Percentiles rank a stretch among this genome's conserved stretches.
phyloP scores from a whole-genome alignment of 2,888 invertebrate genomes.

The Habroteleia sp. region DNA sequence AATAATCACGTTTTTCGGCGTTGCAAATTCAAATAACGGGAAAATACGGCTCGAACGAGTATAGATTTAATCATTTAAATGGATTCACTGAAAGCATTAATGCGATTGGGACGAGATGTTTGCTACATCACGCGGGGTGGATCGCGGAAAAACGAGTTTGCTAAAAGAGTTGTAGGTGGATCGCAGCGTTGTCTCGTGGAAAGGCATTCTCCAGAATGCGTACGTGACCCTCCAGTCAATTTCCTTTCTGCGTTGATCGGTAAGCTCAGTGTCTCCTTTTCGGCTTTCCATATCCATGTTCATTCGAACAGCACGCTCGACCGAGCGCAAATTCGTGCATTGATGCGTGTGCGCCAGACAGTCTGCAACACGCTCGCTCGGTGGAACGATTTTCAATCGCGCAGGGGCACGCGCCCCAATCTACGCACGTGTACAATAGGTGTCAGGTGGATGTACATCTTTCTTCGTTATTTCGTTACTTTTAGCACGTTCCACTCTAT shows the following conservation, averaged over 20 bases:
- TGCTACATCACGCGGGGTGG: too few relatives aligned
- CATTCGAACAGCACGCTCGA: constrained; percentile 64
- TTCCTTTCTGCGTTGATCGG: constrained; percentile 52
- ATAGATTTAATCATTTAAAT: too few relatives aligned
- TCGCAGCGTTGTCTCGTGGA: constrained; percentile 8
- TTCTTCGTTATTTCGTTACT: constrained; percentile 42
- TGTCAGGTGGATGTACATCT: constrained; percentile 56
- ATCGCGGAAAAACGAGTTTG: constrained; percentile 24
- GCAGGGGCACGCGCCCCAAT: constrained; percentile 61
- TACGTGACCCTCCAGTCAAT: constrained; percentile 39
- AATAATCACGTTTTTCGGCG: too few relatives aligned
- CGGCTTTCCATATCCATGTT: constrained; percentile 62
- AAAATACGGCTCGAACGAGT: too few relatives aligned
- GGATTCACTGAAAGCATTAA: too few relatives aligned
- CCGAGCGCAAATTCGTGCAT: constrained; percentile 59
- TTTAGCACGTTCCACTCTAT: constrained; percentile 34
- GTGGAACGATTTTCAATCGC: constrained; percentile 53
- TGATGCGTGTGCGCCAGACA: constrained; percentile 64
- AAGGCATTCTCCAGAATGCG: constrained; percentile 28
- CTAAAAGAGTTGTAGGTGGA: constrained; percentile 16
- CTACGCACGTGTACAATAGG: constrained; percentile 55
- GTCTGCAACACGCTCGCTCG: constrained; percentile 59
- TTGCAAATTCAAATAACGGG: too few relatives aligned
- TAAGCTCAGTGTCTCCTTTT: constrained; percentile 51
- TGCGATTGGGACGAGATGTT: too few relatives aligned